Evolutionary conservation across 2,113 vertebrate genomes (phyloP), one percentile per base, ranked within the genome.

Genomic region (Platichthys stellatus): DNA sequence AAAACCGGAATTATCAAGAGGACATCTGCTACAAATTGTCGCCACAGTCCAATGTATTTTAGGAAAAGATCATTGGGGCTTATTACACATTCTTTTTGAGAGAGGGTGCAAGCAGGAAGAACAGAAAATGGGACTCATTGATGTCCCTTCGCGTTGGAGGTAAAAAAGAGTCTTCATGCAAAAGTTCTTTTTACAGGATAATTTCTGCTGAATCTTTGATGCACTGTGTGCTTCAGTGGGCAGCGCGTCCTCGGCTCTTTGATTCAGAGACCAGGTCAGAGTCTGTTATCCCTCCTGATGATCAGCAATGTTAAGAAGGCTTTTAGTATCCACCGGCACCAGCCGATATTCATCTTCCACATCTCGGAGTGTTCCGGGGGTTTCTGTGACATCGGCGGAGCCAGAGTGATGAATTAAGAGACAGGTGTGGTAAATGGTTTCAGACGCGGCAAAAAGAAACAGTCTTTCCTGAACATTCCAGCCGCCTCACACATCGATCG

Each of bases 301-400:
- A 77, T 75, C 56, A 78, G 38, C 8, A n/a, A 23, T 61, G 28
- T 62, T 80, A 65, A 71, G 78, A 73, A 85, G 66, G 59, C 70
- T 83, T 80, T 86, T 72, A 81, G 80, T 65, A 38, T 63, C 68
- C 43, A 26, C 43, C 28, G 61, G 49, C 53, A 47, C 57, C 40
- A 24, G 45, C 51, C 72, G 72, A 72, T 69, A 45, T 64, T 76
- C 56, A 60, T 80, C 63, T 76, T 53, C 31, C 31, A 7, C 31
- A 31, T 7, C 17, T 67, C 45, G 14, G 62, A 69, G 69, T 4
- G 4, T 4, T 58, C n/a, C 63, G 10, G 56, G 66, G 66, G 40
- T 59, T 2, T 57, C 54, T 67, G 23, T 58, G 35, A 59, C 26
- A 61, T 28, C 38, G 60, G 31, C 17, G 11, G 24, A 74, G 51